Evolutionary conservation across 2,888 invertebrate species (phyloP), one percentile per base, ranked within the genome.

Genomic region (Dolichomitus sp.): DNA sequence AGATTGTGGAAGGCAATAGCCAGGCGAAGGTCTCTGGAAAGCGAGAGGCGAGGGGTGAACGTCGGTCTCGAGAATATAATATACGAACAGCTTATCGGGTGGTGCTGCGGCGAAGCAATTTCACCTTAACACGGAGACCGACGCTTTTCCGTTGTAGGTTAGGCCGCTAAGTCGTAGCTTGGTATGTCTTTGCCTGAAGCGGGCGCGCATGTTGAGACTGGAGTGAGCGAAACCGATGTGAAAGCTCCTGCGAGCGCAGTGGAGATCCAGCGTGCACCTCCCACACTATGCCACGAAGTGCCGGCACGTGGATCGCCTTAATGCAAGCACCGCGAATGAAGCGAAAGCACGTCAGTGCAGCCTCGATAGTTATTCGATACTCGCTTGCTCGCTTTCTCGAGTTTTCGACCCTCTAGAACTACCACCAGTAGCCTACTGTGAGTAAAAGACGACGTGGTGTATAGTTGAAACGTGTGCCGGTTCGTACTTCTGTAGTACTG

Each of bases 331-430:
- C 79, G 19, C 54, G 61, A 76, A 68, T 70, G 75, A 72, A 61
- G 57, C 79, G 48, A 42, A 66, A 66, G 79, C 83, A 80, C 75
- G 83, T 83, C 80, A 80, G 83, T 83, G 83, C 83, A 80, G 72
- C 57, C 75, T 72, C 79, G 75, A 83, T 83, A 80, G 83, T 83
- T 83, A 82, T 83, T 83, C 79, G 79, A 83, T 83, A 76, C 72
- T 61, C 48, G 37, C 72, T 61, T 19, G 42, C 42, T 65, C 65
- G 37, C 37, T 40, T n/a, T 23, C 59, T 45, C 59, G 50, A n/a
- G 33, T 33, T 37, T 48, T 37, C 17, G 17, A 12, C 42, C 17
- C 17, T 27, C 42, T 4, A 40, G 40, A 27, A 54, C 45, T 42
- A 19, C 17, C 37, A 37, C 23, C 54, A 3, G n/a, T 14, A 7